Base-by-base conservation (phyloP, 2,888 invertebrate genomes). In the Tyria jacobaeae region DNA sequence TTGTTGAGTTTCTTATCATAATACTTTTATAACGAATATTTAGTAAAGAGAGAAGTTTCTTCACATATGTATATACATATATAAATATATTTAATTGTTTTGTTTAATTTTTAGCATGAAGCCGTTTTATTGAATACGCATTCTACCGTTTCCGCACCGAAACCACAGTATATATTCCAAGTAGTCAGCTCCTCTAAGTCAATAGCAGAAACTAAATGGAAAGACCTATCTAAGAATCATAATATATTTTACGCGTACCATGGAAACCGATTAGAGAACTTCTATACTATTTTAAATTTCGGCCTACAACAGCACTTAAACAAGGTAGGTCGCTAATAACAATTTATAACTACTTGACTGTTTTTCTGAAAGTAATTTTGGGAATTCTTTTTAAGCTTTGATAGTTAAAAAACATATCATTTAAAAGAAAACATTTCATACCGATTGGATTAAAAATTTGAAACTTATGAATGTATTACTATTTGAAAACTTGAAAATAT, bases 241-340 rank as follows among this genome's bases (percentile, higher is more conserved):
- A 94, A 90, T 59, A 92, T 95, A 0, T 95, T 96, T 79, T 95
- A 94, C 81, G 97, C 97, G 2, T 98, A 96, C 83, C 97, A 97
- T 84, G 97, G 97, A 37, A 97, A 96, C 83, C 95, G 96, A 62
- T 89, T 97, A 67, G 97, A 97, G 84, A 96, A 97, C 83, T 97
- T 97, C 82, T 96, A 97, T 89, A 96, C 97, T 0, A 97, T 97
- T 72, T 85, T 97, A 59, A 96, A 96, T 87, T 96, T 96, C 87
- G 97, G 97, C 3, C 92, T 97, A 56, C 96, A 96, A 72, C 96
- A 96, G 75, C 96, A 96, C 87, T 93, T 96, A n/a, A 87, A 83
- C 60, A 88, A 88, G 83, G 88, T 86, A 70, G 4, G 35, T 31
- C 17, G 17, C 4, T 17, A 37, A 12, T 3, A 53, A 27, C 3